Conservation (phyloP, 2,797 vertebrate genomes). For the Acanthis flammea region DNA sequence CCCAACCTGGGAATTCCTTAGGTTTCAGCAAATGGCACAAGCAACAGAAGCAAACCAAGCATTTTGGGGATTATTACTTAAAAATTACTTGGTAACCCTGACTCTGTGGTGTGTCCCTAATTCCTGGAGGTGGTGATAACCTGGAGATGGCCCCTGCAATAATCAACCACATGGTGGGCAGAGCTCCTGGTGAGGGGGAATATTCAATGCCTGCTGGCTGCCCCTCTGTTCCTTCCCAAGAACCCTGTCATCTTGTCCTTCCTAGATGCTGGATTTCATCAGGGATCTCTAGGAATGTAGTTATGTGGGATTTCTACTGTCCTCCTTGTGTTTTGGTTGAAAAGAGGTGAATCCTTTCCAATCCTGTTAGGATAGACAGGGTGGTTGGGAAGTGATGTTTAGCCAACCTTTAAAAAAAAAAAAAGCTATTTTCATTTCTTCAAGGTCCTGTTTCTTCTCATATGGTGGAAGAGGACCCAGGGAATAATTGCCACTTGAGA, state of each 20-base stretch:
- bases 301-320: background rate
- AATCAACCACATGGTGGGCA: background rate
- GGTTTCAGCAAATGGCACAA: background rate
- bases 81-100: no score
- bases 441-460: background rate
- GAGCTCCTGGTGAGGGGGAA: background rate
- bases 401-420: background rate
- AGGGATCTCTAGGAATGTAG: background rate
- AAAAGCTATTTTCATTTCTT: background rate
- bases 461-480: background rate
- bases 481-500: background rate
- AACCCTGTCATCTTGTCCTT: background rate
- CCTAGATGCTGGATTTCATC: background rate
- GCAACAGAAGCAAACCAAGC: rapidly evolving
- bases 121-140: background rate
- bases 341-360: background rate
- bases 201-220: background rate
- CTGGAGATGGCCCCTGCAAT: background rate
- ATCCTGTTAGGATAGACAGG: background rate
- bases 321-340: background rate
- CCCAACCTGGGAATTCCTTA: background rate
- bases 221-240: background rate
- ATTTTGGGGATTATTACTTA: background rate
- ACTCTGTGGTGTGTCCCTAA: rapidly evolving
- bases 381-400: background rate